These are phyloP conservation scores for Glyphotaelius pellucidus DNA, from an alignment of 2,888 invertebrate species.

Conservation along the genomic window DNA sequence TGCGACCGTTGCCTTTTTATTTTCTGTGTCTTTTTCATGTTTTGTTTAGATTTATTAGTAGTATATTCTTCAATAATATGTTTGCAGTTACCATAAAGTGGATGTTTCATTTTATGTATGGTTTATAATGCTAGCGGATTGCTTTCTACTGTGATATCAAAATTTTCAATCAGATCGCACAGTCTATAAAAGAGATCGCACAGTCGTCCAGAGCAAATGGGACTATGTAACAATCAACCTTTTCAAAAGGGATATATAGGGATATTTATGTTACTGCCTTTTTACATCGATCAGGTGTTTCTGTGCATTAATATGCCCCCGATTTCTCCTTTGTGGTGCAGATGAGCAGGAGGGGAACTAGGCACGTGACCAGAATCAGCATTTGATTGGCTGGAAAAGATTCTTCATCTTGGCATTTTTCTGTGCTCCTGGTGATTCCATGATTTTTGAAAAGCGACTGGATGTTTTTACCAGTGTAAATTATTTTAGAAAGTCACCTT, in stretches of 20 bases:
- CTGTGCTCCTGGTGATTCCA: not conserved
- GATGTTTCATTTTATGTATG: too few species aligned
- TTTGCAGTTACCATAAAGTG: too few species aligned
- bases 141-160: not conserved
- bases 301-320: conserved; percentile 62
- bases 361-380: conserved; percentile 59
- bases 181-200: not conserved
- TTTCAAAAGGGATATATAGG: not conserved
- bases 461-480: not conserved
- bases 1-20: too few species aligned
- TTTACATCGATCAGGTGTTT: conserved; percentile 63
- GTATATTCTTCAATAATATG: too few species aligned
- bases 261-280: conserved; percentile 59
- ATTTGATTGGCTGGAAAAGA: conserved; percentile 26
- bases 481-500: not conserved
- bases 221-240: too few species aligned
- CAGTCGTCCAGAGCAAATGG: not conserved
- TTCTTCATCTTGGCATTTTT: not conserved
- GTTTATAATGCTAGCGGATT: not conserved
- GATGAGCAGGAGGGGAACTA: not conserved
- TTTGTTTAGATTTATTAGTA: too few species aligned
- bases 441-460: not conserved
- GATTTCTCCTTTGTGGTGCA: conserved; percentile 49
- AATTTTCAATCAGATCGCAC: too few species aligned
- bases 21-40: too few species aligned